phyloP scores from a whole-genome alignment of 2,113 vertebrate genomes.

The Spheniscus mendiculus region DNA sequence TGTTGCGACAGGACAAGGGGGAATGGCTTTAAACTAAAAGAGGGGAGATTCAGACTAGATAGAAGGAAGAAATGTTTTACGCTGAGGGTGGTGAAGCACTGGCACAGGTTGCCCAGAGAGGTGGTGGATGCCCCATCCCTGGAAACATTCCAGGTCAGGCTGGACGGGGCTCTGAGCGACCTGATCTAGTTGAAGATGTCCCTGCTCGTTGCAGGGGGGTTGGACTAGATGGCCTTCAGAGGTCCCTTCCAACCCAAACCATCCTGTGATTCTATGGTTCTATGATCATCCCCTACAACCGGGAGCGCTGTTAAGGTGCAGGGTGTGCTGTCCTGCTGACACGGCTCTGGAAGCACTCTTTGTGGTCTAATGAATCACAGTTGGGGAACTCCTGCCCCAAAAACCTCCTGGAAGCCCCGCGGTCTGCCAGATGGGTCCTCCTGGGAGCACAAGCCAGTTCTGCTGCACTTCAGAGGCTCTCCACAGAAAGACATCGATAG shows the following conservation, averaged over 20 bases:
- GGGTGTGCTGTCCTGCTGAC: neutral
- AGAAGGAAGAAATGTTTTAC: accelerated
- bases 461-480: neutral
- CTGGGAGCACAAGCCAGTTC: neutral
- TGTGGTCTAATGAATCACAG: neutral
- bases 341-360: neutral
- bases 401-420: neutral
- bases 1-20: accelerated
- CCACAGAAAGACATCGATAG: neutral
- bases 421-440: neutral
- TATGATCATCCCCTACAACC: neutral
- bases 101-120: neutral
- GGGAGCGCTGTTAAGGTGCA: accelerated
- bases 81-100: accelerated
- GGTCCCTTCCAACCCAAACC: neutral
- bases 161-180: neutral
- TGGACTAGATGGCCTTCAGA: neutral
- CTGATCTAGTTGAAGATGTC: neutral
- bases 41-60: neutral
- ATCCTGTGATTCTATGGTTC: neutral
- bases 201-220: accelerated
- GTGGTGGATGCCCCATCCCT: no score
- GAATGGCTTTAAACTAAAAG: neutral
- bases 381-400: neutral
- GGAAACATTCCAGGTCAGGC: accelerated